Evolutionary conservation across 1,140 invertebrate species (phyloP), one percentile per base, ranked within the genome.

Genomic region (Drosophila azteca): DNA sequence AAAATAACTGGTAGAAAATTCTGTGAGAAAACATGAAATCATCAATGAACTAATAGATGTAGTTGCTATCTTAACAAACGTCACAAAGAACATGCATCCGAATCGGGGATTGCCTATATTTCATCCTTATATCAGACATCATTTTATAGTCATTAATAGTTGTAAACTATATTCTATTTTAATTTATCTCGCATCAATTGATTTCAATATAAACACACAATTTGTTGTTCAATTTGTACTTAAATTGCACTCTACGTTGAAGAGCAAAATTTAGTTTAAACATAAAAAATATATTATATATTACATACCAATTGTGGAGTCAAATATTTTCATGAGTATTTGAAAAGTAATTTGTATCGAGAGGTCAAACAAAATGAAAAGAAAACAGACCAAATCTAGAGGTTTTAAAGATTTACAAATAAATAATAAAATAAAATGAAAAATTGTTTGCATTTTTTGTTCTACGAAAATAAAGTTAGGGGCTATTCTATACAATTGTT

Each of bases 371-470:
- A 64, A 65, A 48, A 60, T 35, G 22, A 31, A 43, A 53, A 26
- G 3, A 31, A 65, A 55, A 7, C 24, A 17, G 13, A 43, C 57
- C 66, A 60, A 80, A 57, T 22, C 11, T 39, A 39, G 35, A 39
- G 43, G 64, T 67, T 72, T 85, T 62, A 65, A 55, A 81, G 61
- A 77, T 69, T 77, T 73, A 48, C 45, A 85, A 84, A 69, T 46
- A 74, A 66, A 73, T 59, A 77, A 65, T 60, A 49, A 49, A 64
- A 83, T 57, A 68, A 45, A 61, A 20, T 20, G 17, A 67, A 81
- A 48, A 44, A 45, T 2, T 61, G n/a, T 0, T 15, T 26, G 9
- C 15, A 29, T 15, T 29, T n/a, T 50, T 50, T 24, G 24, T 48
- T 20, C 17, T 9, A 48, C 24, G 3, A 24, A 24, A 24, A 24